phyloP scores from a whole-genome alignment of 2,113 vertebrate species.

The Probosciger aterrimus region DNA sequence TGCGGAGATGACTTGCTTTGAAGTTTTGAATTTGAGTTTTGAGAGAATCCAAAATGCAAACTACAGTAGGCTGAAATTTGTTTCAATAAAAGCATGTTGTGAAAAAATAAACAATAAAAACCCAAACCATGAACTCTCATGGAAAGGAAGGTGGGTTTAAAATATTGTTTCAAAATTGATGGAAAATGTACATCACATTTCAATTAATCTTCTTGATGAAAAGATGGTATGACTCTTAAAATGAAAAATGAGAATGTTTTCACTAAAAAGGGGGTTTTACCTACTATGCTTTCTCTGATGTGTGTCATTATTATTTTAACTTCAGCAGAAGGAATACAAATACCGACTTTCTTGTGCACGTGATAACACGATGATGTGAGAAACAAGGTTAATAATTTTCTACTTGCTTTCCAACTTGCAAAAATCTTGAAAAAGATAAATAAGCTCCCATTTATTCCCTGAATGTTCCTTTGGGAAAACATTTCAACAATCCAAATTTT shows the following conservation, averaged over 20 bases:
- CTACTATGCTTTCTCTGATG: background rate
- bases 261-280: background rate
- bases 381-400: background rate
- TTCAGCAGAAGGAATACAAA: background rate
- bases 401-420: background rate
- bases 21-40: conserved; percentile 9
- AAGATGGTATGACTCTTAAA: background rate
- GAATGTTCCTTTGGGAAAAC: background rate
- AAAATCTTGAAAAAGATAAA: background rate
- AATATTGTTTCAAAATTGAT: background rate
- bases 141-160: background rate
- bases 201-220: background rate
- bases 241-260: background rate
- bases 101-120: background rate
- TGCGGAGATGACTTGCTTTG: conserved; percentile 29
- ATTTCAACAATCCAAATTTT: background rate
- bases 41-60: background rate
- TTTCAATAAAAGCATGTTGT: background rate
- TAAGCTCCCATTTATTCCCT: background rate
- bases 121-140: background rate
- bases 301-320: background rate
- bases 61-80: conserved; percentile 3
- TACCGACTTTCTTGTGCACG: background rate
- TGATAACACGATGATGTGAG: background rate
- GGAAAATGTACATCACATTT: background rate